Evolutionary conservation across 2,113 vertebrate species (phyloP), one percentile per base, ranked within the genome.

Genomic region (Typhlomys cinereus): DNA sequence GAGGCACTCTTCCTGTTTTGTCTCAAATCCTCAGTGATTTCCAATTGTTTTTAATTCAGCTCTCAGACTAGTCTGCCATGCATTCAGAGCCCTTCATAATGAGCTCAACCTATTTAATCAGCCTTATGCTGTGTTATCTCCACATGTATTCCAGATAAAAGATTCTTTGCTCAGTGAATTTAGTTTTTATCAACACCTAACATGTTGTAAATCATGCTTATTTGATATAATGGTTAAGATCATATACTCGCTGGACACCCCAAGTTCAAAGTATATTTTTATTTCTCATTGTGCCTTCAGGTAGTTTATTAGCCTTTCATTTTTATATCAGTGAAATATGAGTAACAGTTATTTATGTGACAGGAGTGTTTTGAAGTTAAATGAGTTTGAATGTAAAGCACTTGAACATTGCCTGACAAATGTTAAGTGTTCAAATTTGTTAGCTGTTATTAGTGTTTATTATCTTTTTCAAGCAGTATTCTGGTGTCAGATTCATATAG

Each of bases 261-360:
- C 36, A 91, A 48, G 7, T 84, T 88, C 80, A 52, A 83, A 79
- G 66, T 4, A 1, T 83, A 61, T 7, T 75, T 92, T 31, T 13
- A 46, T 91, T 92, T 94, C 25, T 86, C 36, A 78, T n/a, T 91
- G 36, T 88, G 41, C 23, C 29, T 84, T 92, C 48, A 18, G 41
- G 54, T 3, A 87, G 21, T 91, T 76, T 91, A 79, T 78, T 92
- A 48, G 80, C 13, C 4, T 78, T 52, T 90, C 46, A 62, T 11
- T 91, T 96, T 94, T 89, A 46, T 91, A 23, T 89, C 44, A 75
- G 36, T 83, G 74, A 89, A 92, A 79, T 50, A 79, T 52, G 27
- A 46, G 75, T 64, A 79, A 79, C 27, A 85, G 59, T 74, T 59
- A 41, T 85, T 29, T 54, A 79, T n/a, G 59, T 96, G 54, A 81